Base-by-base conservation (phyloP, 2,797 vertebrate species). In the Tangara arthus region DNA sequence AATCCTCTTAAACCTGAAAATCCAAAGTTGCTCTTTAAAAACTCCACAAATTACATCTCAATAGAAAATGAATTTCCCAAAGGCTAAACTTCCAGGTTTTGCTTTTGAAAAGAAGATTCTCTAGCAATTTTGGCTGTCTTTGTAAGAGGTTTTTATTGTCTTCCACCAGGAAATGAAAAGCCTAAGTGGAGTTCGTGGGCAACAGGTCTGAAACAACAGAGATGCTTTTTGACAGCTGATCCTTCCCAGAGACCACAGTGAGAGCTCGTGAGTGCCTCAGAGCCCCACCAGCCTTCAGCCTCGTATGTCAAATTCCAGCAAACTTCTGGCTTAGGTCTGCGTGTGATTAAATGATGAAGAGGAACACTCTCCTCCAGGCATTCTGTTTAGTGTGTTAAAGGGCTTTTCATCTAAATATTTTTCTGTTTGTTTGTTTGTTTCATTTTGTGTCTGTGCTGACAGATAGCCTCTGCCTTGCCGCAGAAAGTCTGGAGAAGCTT, bases 111-210 rank as follows among this genome's bases (percentile, higher is more conserved):
- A 96, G 93, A 96, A 96, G 84, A 81, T 76, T 97, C 92, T 97
- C 79, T 84, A 70, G 83, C 69, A 97, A 97, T 97, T 97, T 93
- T 32, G 65, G 55, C 90, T 97, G 96, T 96, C 96, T 97, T 89
- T 83, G 90, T 96, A 92, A 97, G 89, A 96, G 70, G 92, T 41
- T 96, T 97, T 97, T 97, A 97, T 97, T 97, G 90, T 96, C 95
- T 97, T 95, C 85, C 88, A 84, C 87, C 61, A 87, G 75, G 70
- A 89, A 95, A 46, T 59, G 89, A 78, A 89, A 97, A 97, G 57
- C 65, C 92, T 97, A 97, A 97, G 94, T 72, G 87, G 92, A 97
- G 88, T 73, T 94, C 32, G 42, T 92, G 92, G 88, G 87, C 96
- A 97, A 92, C 95, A 95, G 94, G 93, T 97, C 93, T 97, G 90